Conservation (phyloP, 2,113 vertebrate species). For the Sula dactylatra region DNA sequence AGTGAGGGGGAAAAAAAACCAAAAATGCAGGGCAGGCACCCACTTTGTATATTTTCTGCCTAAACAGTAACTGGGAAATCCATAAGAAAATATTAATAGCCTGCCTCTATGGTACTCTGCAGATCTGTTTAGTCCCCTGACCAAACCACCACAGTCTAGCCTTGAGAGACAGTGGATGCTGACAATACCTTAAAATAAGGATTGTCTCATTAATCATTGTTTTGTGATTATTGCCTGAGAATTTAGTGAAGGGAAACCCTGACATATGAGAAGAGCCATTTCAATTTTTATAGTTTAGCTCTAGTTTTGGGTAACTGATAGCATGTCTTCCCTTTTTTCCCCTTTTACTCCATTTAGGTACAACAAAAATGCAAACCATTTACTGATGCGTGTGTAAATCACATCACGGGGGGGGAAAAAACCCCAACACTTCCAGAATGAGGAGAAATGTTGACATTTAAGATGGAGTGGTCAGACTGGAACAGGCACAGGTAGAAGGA, state of each 20-base stretch:
- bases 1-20: not conserved
- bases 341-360: not conserved
- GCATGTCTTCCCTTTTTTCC: not conserved
- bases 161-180: not conserved
- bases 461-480: not conserved
- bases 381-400: not conserved
- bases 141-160: not conserved
- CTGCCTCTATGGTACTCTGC: not conserved
- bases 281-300: not conserved
- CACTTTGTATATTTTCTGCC: not conserved
- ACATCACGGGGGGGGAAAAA: not conserved
- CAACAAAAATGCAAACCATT: not conserved
- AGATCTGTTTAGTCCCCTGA: not conserved
- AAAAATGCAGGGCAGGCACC: not conserved
- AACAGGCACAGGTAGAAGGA: not conserved
- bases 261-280: not conserved
- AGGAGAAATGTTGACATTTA: not conserved
- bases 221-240: constrained; percentile 10
- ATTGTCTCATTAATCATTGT: not conserved
- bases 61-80: not conserved
- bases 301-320: not conserved
- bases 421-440: not conserved
- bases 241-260: not conserved
- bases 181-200: not conserved
- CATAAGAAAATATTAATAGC: constrained; percentile 25